Evolutionary conservation across 2,797 vertebrate species (phyloP), one percentile per base, ranked within the genome.

Genomic region (Gila robusta): DNA sequence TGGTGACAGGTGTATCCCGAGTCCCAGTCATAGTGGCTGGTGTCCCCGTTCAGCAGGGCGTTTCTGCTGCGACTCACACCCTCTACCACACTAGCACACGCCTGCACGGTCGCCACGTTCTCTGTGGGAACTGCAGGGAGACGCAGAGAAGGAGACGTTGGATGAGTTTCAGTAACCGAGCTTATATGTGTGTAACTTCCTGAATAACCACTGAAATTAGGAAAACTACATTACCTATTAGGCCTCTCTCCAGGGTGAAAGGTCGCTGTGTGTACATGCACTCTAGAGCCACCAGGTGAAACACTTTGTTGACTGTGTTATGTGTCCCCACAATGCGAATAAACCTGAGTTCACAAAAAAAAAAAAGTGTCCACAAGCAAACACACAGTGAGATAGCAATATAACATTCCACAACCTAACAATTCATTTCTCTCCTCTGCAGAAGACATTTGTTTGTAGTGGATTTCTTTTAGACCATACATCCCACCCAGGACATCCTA

Each of bases 271-370:
- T 99, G 95, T 96, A 99, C 97, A 99, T 98, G 90, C 98, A 99
- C 88, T 99, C 98, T 81, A 99, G 98, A 54, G 98, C 98, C 92
- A 99, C 98, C n/a, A 99, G 96, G 90, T 99, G 98, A 93, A 99
- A 99, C 88, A 99, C 98, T 94, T 99, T 99, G 95, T 99, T 99
- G 90, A 99, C 98, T 0, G 98, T 99, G 93, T 99, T 99, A 92
- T 99, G 97, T 19, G 98, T 99, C 52, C 98, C 98, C 85, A 99
- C 98, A 47, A 99, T 97, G 90, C 98, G 97, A 89, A 99, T 96
- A 79, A 99, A 99, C 92, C 98, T 99, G 91, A 5, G 47, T 11
- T 80, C 26, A 37, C 37, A 64, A 70, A 67, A 54, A 64, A 44
- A 44, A 64, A 44, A 44, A 6, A 32, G 16, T 37, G 56, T 73